phyloP scores from a whole-genome alignment of 2,888 invertebrate species.

The Drosophila neotestacea region DNA sequence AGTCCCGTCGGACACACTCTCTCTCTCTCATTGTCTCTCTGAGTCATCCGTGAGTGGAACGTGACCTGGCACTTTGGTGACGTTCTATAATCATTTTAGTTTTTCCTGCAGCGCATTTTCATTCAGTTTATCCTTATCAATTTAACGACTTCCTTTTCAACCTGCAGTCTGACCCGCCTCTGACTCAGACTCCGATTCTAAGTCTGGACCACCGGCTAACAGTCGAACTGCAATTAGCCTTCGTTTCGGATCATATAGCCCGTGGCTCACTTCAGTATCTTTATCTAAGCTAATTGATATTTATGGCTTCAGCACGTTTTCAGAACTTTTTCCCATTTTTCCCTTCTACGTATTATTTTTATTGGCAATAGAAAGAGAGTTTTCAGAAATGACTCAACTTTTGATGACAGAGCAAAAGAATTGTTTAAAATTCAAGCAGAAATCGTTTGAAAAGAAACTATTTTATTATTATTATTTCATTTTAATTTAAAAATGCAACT shows the following conservation, averaged over 20 bases:
- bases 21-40: neutral
- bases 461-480: no score
- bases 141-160: constrained; percentile 76
- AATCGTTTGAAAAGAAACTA: neutral
- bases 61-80: constrained; percentile 71
- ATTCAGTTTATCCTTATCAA: constrained; percentile 62
- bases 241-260: constrained; percentile 44
- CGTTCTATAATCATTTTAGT: constrained; percentile 55
- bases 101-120: constrained; percentile 44
- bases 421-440: neutral
- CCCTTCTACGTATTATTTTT: constrained; percentile 18
- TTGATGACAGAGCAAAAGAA: neutral
- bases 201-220: constrained; percentile 63
- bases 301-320: constrained; percentile 71
- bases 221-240: constrained; percentile 66
- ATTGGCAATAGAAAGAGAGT: constrained; percentile 22
- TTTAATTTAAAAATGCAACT: neutral
- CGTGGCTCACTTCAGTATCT: constrained; percentile 44
- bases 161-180: constrained; percentile 21
- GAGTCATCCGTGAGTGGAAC: constrained; percentile 72
- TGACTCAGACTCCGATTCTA: constrained; percentile 1
- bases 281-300: constrained; percentile 74
- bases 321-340: constrained; percentile 30
- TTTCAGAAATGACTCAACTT: constrained; percentile 21
- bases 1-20: constrained; percentile 12